Evolutionary conservation across 2,113 vertebrate genomes (phyloP).

Genomic region (Melierax canorus): DNA sequence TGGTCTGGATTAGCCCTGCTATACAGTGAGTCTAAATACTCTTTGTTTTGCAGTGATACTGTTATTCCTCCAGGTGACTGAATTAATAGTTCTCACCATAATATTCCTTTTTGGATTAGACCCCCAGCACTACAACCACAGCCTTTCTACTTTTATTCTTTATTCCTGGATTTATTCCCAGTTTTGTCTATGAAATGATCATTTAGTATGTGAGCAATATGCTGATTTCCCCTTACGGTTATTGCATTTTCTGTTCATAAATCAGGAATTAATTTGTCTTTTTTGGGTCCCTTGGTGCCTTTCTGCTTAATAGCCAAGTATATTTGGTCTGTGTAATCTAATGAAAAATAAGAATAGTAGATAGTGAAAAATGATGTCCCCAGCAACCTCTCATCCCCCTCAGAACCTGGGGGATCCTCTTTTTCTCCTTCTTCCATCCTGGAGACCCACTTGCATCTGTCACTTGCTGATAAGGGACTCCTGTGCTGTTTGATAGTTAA

Average conservation of each 20-base stretch:
- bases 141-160: not conserved
- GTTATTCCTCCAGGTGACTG: not conserved
- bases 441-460: constrained; percentile 4
- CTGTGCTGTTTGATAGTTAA: not conserved
- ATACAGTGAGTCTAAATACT: not conserved
- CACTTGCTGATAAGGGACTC: constrained; percentile 51
- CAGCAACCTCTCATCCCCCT: not conserved
- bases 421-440: not conserved
- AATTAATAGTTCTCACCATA: not conserved
- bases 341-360: constrained; percentile 31
- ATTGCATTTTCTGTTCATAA: constrained; percentile 52
- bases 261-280: constrained; percentile 62
- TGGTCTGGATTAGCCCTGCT: not conserved
- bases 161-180: constrained; percentile 47
- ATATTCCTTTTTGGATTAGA: not conserved
- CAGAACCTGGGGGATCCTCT: not conserved
- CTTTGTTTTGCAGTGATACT: not conserved
- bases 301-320: constrained; percentile 41
- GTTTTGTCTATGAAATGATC: constrained; percentile 54
- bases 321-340: constrained; percentile 22
- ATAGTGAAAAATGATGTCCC: not conserved
- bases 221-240: constrained; percentile 46
- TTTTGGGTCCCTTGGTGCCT: constrained; percentile 22
- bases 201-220: constrained; percentile 52
- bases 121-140: not conserved